A percentile compares a stretch with the other conserved stretches of the same genome.
phyloP scores from a whole-genome alignment of 2,113 vertebrate species.

The human region DNA sequence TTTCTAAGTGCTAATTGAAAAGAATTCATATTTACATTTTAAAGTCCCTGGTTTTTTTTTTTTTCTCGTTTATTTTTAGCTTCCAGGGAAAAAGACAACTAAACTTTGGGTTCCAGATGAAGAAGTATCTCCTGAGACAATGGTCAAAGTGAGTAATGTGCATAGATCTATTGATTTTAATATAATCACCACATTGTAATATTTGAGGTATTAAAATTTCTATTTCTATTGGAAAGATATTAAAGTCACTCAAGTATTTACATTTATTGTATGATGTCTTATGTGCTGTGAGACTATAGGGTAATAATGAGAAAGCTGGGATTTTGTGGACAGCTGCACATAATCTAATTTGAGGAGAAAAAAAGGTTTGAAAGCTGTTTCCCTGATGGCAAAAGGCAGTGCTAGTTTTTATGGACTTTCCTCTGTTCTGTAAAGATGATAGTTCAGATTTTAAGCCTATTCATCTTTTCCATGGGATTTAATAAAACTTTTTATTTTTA shows the following conservation, averaged over 20 bases:
- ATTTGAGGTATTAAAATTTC: background rate
- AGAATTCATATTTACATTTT: constrained; percentile 11
- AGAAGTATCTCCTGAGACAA: constrained; percentile 96
- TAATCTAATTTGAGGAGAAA: background rate
- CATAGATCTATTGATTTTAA: background rate
- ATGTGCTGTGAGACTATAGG: background rate
- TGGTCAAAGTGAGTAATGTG: constrained; percentile 92
- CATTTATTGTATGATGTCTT: background rate
- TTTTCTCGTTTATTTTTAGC: constrained; percentile 79
- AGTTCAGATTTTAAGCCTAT: background rate
- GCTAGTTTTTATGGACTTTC: background rate
- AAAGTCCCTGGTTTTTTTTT: constrained; percentile 59
- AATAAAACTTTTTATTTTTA: background rate
- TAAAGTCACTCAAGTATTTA: background rate
- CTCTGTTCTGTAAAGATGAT: background rate
- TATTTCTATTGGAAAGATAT: background rate
- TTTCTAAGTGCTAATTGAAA: background rate
- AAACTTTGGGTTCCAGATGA: constrained; percentile 99
- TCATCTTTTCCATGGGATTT: background rate
- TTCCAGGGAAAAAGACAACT: constrained; percentile 98
- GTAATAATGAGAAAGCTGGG: background rate
- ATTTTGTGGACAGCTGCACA: background rate
- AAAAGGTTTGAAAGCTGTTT: background rate
- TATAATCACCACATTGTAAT: background rate
- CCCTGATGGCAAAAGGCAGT: background rate